These are phyloP conservation scores for Lates japonicus DNA, from an alignment of 2,797 vertebrate genomes.

Conservation along the genomic window DNA sequence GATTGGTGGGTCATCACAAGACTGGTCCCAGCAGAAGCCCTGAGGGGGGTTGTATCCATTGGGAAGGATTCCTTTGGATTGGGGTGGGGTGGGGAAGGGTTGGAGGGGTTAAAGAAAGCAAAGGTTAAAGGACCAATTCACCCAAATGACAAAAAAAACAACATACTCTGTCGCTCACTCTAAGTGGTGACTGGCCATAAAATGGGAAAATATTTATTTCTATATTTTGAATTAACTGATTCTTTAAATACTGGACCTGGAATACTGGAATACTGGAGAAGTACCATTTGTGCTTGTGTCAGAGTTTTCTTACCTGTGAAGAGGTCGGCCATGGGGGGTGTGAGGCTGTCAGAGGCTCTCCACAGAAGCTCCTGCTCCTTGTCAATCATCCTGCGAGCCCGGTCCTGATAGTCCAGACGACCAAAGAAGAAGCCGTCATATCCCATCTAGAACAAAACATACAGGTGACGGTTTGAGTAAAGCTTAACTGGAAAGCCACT, in stretches of 20 bases:
- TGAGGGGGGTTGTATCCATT: conserved; percentile 91
- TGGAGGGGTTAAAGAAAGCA: background rate
- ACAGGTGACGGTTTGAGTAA: background rate
- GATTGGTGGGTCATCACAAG: conserved; percentile 88
- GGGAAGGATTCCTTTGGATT: conserved; percentile 89
- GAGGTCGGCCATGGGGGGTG: conserved; percentile 87
- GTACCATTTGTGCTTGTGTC: background rate
- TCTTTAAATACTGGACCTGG: background rate
- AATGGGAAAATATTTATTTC: background rate
- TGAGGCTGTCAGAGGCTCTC: conserved; percentile 89
- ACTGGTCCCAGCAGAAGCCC: conserved; percentile 93
- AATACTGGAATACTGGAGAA: too few species aligned
- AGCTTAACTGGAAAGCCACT: background rate
- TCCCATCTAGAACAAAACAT: conserved; percentile 88
- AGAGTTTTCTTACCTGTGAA: conserved; percentile 87
- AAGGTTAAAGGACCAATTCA: background rate
- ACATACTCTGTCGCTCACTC: too few species aligned
- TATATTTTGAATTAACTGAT: too few species aligned
- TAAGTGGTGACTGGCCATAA: too few species aligned
- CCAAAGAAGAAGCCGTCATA: conserved; percentile 94
- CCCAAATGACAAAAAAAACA: background rate
- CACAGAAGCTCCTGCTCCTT: conserved; percentile 92
- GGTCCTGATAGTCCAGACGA: conserved; percentile 94
- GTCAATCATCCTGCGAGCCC: conserved; percentile 63
- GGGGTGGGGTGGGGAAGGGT: background rate